A percentile compares a stretch with the other conserved stretches of the same genome.
Evolutionary conservation across 2,888 invertebrate species (phyloP).

Genomic region (Chrysomela aeneicollis): DNA sequence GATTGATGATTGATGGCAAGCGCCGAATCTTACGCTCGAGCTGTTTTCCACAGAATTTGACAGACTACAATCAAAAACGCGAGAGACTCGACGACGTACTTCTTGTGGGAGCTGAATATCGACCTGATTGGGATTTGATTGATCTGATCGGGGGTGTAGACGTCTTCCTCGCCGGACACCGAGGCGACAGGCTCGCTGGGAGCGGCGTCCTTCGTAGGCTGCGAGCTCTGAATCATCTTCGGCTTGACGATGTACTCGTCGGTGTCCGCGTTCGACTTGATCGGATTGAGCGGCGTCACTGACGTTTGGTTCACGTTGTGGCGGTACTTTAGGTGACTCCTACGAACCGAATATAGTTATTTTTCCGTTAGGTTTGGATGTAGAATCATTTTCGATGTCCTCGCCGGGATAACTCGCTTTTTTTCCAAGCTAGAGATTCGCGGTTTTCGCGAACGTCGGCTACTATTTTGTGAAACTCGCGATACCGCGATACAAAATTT

Average conservation of each 20-base stretch:
- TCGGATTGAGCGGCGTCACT: slow-evolving; percentile 62
- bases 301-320: slow-evolving; percentile 62
- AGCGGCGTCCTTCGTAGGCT: slow-evolving; percentile 26
- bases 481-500: no score
- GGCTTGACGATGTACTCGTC: slow-evolving; percentile 65
- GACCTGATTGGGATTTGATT: slow-evolving; percentile 70
- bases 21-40: no score
- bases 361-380: no score
- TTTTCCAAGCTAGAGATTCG: no score
- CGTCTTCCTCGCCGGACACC: slow-evolving; percentile 20
- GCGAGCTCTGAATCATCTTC: slow-evolving; percentile 33
- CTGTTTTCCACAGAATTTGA: no score
- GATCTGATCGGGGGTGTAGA: slow-evolving; percentile 69
- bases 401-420: no score
- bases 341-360: slow-evolving; percentile 32
- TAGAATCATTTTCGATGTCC: no score
- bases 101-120: slow-evolving; percentile 66
- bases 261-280: slow-evolving; percentile 59
- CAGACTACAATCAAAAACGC: not conserved
- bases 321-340: slow-evolving; percentile 64
- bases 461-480: no score
- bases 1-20: no score
- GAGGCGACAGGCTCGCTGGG: slow-evolving; percentile 21
- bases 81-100: slow-evolving; percentile 15
- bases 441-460: no score